Evolutionary conservation across 2,797 vertebrate genomes (phyloP), one percentile per base, ranked within the genome.

Genomic region (Hybognathus amarus): DNA sequence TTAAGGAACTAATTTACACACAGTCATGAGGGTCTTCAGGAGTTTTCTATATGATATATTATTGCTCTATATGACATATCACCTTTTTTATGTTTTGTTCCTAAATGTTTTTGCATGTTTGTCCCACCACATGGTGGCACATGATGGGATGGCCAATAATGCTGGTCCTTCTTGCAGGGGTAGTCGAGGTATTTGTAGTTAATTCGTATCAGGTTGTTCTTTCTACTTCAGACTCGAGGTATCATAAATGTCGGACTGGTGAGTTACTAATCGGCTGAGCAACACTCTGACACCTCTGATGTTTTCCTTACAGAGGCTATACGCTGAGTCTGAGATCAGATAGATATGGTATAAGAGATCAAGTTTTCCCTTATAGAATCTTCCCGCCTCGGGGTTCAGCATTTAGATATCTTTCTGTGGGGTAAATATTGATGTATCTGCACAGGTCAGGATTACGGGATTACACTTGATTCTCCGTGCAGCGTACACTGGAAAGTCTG

Each of bases 401-500:
- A 70, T 80, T 73, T 13, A 81, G 54, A 36, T 2, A 5, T 73
- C 54, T 81, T 71, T 24, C 68, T 73, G 24, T 47, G 6, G 68
- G 38, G 17, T 45, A 47, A 73, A 81, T 45, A 30, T n/a, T 73
- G 54, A 73, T 63, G 68, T 63, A 73, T 81, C 79, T 81, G 45
- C 68, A 82, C 54, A 82, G 67, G 47, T 52, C 66, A 84, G 76
- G 82, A 71, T 79, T 71, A 63, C 42, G 12, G 71, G 47, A 75
- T 74, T 74, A 74, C 17, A 15, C 56, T 64, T 18, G 24, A 38
- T 24, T 42, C 59, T 54, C 61, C 4, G 13, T 76, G 20, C 18
- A 76, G 71, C 6, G 5, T 56, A 20, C 18, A 67, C 71, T 33
- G 36, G 17, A 30, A 63, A 63, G 27, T 30, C 24, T 63, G 13